Conservation (phyloP, 2,888 invertebrate genomes). For the Andrena minutula region DNA sequence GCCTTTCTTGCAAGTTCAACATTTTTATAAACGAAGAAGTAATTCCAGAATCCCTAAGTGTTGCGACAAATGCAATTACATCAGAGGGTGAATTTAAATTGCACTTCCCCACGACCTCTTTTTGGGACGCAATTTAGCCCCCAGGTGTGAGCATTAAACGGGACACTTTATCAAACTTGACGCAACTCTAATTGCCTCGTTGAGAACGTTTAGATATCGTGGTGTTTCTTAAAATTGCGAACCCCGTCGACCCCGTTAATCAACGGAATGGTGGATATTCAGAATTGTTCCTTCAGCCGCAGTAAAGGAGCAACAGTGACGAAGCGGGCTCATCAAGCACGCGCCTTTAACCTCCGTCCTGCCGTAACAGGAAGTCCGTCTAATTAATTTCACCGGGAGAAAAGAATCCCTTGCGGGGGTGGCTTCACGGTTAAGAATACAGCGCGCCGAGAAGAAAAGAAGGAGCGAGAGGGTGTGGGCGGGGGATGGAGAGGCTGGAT, state of each 20-base stretch:
- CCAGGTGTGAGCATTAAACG: background rate
- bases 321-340: conserved; percentile 61
- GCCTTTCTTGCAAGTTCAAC: too few relatives aligned
- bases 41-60: too few relatives aligned
- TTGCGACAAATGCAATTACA: background rate
- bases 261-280: conserved; percentile 48
- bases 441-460: conserved; percentile 35
- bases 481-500: conserved; percentile 57
- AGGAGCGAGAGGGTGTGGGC: background rate
- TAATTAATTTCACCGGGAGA: conserved; percentile 71
- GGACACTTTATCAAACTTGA: conserved; percentile 33
- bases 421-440: conserved; percentile 65
- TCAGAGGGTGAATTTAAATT: background rate
- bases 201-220: background rate
- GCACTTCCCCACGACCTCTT: background rate
- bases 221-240: conserved; percentile 25
- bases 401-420: conserved; percentile 67
- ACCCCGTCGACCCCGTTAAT: conserved; percentile 37
- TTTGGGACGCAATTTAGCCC: background rate
- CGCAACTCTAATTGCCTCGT: conserved; percentile 42
- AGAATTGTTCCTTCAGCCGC: conserved; percentile 28
- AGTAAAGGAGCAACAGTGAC: conserved; percentile 57
- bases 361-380: conserved; percentile 69
- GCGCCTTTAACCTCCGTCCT: conserved; percentile 60
- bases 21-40: too few relatives aligned